These are phyloP conservation scores for Calephelis nemesis DNA, from an alignment of 1,140 invertebrate genomes.

Conservation along the genomic window DNA sequence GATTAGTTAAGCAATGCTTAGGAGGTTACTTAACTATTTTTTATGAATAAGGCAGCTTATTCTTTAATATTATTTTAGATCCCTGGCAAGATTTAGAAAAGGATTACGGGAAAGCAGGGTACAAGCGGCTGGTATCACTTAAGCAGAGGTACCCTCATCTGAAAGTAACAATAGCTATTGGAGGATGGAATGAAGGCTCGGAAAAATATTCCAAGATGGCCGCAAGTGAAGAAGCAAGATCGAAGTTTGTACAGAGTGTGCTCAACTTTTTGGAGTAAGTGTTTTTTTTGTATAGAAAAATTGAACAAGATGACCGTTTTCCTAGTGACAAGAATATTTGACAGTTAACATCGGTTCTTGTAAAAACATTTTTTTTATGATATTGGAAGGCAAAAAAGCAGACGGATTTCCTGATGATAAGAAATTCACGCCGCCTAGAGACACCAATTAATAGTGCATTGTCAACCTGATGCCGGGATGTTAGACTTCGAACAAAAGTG, in stretches of 20 bases:
- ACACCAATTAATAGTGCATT: too few relatives aligned
- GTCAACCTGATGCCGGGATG: too few relatives aligned
- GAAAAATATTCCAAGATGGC: conserved; percentile 89
- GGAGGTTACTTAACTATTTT: too few relatives aligned
- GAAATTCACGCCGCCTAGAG: too few relatives aligned
- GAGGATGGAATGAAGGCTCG: conserved; percentile 94
- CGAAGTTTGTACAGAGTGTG: conserved; percentile 83
- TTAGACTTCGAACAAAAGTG: too few relatives aligned
- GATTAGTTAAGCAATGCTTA: too few relatives aligned
- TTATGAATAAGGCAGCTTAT: too few relatives aligned
- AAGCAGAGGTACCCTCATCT: conserved; percentile 86
- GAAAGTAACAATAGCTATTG: conserved; percentile 89
- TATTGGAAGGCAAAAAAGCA: too few relatives aligned
- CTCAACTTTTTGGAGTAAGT: conserved; percentile 82
- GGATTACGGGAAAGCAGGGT: conserved; percentile 86
- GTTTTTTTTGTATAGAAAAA: neutral
- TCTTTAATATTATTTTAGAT: conserved; percentile 74
- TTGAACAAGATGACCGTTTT: neutral
- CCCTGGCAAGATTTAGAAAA: conserved; percentile 88
- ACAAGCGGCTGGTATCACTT: conserved; percentile 83
- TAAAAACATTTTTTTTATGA: too few relatives aligned
- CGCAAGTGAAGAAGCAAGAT: conserved; percentile 77
- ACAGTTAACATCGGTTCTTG: too few relatives aligned
- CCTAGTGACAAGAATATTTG: neutral
- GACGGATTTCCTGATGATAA: too few relatives aligned